phyloP scores from a whole-genome alignment of 2,113 vertebrate species.

The Apodemus sylvaticus region DNA sequence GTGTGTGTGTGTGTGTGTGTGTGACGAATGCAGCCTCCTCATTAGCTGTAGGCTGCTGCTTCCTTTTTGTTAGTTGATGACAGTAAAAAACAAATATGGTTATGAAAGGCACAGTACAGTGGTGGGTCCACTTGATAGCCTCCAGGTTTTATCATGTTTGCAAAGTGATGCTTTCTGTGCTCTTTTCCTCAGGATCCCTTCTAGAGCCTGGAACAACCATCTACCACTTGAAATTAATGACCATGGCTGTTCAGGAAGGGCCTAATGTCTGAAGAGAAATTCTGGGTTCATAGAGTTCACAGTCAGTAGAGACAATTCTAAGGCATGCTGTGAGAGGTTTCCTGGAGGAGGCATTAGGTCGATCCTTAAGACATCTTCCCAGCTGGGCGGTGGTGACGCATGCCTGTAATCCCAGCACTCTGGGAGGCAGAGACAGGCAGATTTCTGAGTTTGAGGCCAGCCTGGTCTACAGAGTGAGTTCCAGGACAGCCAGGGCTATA shows the following conservation, averaged over 20 bases:
- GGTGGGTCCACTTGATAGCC: neutral
- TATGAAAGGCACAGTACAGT: neutral
- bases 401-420: too few species aligned
- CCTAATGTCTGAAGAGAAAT: neutral
- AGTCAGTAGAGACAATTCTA: neutral
- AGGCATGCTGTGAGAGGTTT: neutral
- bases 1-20: neutral
- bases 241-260: neutral
- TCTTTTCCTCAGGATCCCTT: neutral
- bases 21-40: neutral
- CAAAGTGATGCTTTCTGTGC: neutral
- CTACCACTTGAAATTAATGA: neutral
- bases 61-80: too few species aligned
- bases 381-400: too few species aligned
- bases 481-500: too few species aligned
- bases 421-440: too few species aligned
- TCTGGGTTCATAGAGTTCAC: neutral
- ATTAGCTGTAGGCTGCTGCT: neutral
- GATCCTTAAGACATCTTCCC: neutral
- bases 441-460: too few species aligned
- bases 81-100: neutral
- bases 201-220: neutral
- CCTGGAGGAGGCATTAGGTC: too few species aligned
- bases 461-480: too few species aligned
- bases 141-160: neutral